phyloP scores from a whole-genome alignment of 2,888 invertebrate species.

The Oxycera nigricornis region DNA sequence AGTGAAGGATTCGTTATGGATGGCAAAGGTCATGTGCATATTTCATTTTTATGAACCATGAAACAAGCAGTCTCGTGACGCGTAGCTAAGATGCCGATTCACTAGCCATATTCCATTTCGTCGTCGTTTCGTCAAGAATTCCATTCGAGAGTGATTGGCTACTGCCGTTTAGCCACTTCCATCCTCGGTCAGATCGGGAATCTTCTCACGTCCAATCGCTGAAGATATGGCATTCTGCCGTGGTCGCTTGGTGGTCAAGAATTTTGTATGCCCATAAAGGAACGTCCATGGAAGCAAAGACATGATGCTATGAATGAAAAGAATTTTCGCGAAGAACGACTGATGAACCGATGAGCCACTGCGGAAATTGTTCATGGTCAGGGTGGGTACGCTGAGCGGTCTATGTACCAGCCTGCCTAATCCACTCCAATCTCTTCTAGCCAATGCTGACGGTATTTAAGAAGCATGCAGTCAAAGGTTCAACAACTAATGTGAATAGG shows the following conservation, averaged over 20 bases:
- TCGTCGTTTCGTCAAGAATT: background rate
- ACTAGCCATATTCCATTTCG: too few species aligned
- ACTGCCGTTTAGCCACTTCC: background rate
- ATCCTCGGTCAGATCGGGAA: background rate
- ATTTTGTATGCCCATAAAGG: constrained; percentile 12
- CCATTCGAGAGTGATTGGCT: background rate
- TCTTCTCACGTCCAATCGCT: constrained; percentile 3
- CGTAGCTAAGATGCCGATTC: too few species aligned
- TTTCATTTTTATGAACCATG: too few species aligned
- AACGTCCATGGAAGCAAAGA: constrained; percentile 4
- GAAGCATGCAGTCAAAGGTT: too few species aligned
- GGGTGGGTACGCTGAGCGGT: background rate
- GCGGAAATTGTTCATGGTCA: constrained; percentile 26
- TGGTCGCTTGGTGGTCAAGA: constrained; percentile 19
- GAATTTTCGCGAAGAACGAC: constrained; percentile 24
- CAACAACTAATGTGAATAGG: too few species aligned
- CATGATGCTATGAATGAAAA: constrained; percentile 20
- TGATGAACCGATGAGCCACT: constrained; percentile 1
- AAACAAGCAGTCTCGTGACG: too few species aligned
- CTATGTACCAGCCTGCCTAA: too few species aligned
- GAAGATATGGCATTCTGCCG: background rate
- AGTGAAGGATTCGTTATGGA: too few species aligned
- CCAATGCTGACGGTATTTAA: too few species aligned
- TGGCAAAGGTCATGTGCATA: too few species aligned
- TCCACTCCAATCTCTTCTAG: too few species aligned